Percentiles rank a stretch among this genome's conserved stretches.
Conservation (phyloP, 2,888 invertebrate species). For the Cyrtodaria siliqua region DNA sequence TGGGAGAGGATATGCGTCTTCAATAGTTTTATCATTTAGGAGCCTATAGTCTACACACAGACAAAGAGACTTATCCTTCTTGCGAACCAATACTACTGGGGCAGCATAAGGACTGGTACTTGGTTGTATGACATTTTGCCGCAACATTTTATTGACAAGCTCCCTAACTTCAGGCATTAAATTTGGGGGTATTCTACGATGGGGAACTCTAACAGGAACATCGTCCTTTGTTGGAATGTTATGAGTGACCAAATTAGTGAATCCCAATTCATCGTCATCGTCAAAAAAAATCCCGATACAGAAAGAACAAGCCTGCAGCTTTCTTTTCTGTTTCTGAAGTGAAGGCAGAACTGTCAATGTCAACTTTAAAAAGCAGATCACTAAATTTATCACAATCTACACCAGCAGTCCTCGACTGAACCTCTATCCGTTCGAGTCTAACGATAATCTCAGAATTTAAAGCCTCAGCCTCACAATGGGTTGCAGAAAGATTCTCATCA, state of each 20-base stretch:
- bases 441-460: conserved; percentile 21
- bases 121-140: conserved; percentile 42
- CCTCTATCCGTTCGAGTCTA: conserved; percentile 7
- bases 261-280: conserved; percentile 32
- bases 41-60: conserved; percentile 59
- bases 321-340: conserved; percentile 5
- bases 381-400: neutral
- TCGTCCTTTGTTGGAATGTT: conserved; percentile 30
- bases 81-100: conserved; percentile 53
- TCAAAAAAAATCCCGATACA: conserved; percentile 10
- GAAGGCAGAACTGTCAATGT: conserved; percentile 5
- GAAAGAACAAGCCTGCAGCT: conserved; percentile 4
- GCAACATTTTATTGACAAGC: too few relatives aligned
- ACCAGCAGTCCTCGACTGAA: neutral
- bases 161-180: conserved; percentile 41
- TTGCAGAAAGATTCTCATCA: conserved; percentile 6
- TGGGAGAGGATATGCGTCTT: too few relatives aligned
- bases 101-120: conserved; percentile 47
- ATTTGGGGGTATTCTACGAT: conserved; percentile 43
- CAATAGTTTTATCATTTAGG: too few relatives aligned
- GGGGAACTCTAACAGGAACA: conserved; percentile 34
- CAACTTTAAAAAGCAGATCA: conserved; percentile 9
- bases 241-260: conserved; percentile 40
- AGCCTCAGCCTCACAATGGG: conserved; percentile 16
- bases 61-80: conserved; percentile 36